A percentile compares a stretch with the other conserved stretches of the same genome.
These are phyloP conservation scores for Tachina grossa DNA, from an alignment of 2,888 invertebrate genomes.

Conservation along the genomic window DNA sequence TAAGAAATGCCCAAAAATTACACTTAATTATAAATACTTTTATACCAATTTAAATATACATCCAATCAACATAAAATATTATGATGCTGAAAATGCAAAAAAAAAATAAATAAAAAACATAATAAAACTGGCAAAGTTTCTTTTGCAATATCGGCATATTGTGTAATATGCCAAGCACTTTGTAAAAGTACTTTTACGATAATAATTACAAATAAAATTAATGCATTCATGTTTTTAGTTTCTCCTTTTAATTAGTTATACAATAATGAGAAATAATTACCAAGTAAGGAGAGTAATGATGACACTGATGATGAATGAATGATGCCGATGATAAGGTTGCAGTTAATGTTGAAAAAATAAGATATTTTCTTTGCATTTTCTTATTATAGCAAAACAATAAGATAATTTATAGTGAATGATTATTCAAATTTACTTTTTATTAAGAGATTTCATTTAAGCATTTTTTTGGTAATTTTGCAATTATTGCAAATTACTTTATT, in stretches of 20 bases:
- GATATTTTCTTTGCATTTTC: no score
- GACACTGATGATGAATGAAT: background rate
- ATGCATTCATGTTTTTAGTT: background rate
- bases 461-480: no score
- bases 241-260: slow-evolving; percentile 44
- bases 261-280: slow-evolving; percentile 45
- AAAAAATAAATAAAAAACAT: background rate
- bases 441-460: no score
- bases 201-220: slow-evolving; percentile 48
- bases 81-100: slow-evolving; percentile 19
- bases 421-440: no score
- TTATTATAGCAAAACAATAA: no score
- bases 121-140: slow-evolving; percentile 1
- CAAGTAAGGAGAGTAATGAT: slow-evolving; percentile 26
- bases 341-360: background rate
- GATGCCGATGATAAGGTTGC: slow-evolving; percentile 12
- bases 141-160: slow-evolving; percentile 2
- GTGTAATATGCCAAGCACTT: slow-evolving; percentile 42
- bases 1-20: slow-evolving; percentile 34
- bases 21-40: slow-evolving; percentile 45
- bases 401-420: no score
- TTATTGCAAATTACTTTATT: no score
- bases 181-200: slow-evolving; percentile 51
- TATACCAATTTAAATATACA: slow-evolving; percentile 43
- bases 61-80: slow-evolving; percentile 36